Percentiles rank a stretch among this genome's conserved stretches.
phyloP scores from a whole-genome alignment of 1,140 invertebrate species.

The Danaus plexippus region DNA sequence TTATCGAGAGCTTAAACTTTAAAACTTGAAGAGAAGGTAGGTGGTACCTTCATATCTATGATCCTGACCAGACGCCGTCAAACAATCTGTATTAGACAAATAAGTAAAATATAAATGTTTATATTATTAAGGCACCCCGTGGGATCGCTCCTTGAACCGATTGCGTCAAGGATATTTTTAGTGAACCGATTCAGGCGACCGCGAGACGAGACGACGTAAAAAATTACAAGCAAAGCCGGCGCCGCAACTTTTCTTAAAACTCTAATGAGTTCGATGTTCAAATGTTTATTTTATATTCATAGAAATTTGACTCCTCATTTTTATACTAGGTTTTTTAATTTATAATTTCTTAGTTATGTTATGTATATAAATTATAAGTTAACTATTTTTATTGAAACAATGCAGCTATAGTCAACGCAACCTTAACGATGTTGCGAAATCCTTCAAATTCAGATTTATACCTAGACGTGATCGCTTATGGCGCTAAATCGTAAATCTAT shows the following conservation, averaged over 20 bases:
- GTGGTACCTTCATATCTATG: constrained; percentile 17
- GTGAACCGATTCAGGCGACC: constrained; percentile 33
- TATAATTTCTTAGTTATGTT: too few species aligned
- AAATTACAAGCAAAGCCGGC: constrained; percentile 50
- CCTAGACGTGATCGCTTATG: constrained; percentile 47
- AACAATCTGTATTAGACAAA: constrained; percentile 46
- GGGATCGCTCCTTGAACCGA: constrained; percentile 46
- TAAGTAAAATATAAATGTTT: constrained; percentile 58
- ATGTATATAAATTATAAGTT: too few species aligned
- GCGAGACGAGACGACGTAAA: constrained; percentile 52
- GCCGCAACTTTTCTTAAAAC: constrained; percentile 22
- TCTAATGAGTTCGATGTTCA: too few species aligned
- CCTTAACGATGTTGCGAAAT: constrained; percentile 19
- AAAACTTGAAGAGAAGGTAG: too few species aligned
- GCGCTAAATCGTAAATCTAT: constrained; percentile 35
- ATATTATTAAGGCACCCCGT: constrained; percentile 56
- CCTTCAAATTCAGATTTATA: too few species aligned
- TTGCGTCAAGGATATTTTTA: constrained; percentile 67
- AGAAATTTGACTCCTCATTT: neutral
- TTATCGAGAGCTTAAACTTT: too few species aligned
- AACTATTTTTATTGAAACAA: too few species aligned
- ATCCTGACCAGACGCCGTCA: constrained; percentile 46
- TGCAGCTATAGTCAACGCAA: constrained; percentile 6
- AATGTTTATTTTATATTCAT: too few species aligned
- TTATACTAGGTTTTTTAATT: neutral